Base-by-base conservation (phyloP, 2,888 invertebrate genomes). In the Pemphredon lugubris region DNA sequence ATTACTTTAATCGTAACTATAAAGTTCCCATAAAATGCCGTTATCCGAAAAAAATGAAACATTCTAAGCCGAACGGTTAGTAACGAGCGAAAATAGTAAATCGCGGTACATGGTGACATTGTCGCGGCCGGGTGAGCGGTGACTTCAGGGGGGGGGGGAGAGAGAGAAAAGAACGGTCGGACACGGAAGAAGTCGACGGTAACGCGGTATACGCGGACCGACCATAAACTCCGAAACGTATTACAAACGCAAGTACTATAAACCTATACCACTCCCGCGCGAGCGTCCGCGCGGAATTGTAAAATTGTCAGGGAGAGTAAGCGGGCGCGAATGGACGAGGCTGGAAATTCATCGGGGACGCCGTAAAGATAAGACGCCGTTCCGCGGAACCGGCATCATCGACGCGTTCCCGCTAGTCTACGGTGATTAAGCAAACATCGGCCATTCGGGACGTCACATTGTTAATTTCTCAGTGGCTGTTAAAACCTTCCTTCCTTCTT, bases 161-260 rank as follows among this genome's bases (percentile, higher is more conserved):
- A 68, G 21, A 54, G 51, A 23, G 45, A 45, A 51, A 53, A 39
- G 34, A 26, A 30, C 55, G 48, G 13, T 53, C 34, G 23, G 54
- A n/a, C 54, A 30, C 51, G 45, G 67, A 71, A 64, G 60, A 40
- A 60, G 45, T 45, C 58, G 63, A 47, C 44, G 39, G 58, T 48
- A 65, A 68, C 23, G 39, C 63, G 61, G 63, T 51, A n/a, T 64
- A 42, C 26, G 26, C 26, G 47, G 67, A 39, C 39, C 48, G 61
- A 23, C 82, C 85, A 79, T 87, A 87, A 87, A 87, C 73, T 75
- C 73, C 74, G 73, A 73, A 82, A 83, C 74, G 81, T 86, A 83
- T 84, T 83, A 83, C 83, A 83, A 85, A 84, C 68, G 81, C 75
- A 76, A 81, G 82, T 79, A 85, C 82, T 85, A 83, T 87, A 87